Conservation (phyloP, 2,888 invertebrate genomes). For the Euplagia quadripunctaria region DNA sequence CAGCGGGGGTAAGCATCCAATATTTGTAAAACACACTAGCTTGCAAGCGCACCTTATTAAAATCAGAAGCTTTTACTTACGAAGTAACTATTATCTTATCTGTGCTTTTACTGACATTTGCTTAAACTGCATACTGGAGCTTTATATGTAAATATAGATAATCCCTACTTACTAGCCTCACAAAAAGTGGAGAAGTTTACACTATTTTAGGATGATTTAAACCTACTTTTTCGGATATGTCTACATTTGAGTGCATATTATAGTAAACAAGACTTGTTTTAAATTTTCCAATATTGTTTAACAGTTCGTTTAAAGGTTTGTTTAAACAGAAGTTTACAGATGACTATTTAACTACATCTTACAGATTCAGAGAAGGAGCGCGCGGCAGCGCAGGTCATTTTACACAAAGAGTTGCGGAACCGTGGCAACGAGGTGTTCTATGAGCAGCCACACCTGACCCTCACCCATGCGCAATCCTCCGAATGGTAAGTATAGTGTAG, state of each 20-base stretch:
- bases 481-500: slow-evolving; percentile 61
- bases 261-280: background rate
- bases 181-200: no score
- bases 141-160: no score
- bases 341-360: background rate
- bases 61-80: no score
- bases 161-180: no score
- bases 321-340: background rate
- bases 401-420: slow-evolving; percentile 62
- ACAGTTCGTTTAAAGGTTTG: background rate
- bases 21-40: background rate
- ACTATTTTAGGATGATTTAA: no score
- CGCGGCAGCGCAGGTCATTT: slow-evolving; percentile 56
- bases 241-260: no score
- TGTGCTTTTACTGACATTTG: no score
- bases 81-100: no score
- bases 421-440: slow-evolving; percentile 69
- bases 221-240: no score
- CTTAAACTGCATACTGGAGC: no score
- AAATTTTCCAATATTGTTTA: background rate
- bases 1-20: background rate
- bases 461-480: slow-evolving; percentile 66
- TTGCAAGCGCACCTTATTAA: no score
- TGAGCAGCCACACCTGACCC: slow-evolving; percentile 66
- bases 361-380: background rate